A percentile compares a stretch with the other conserved stretches of the same genome.
Evolutionary conservation across 2,113 vertebrate species (phyloP).

Genomic region (Labeo catla): DNA sequence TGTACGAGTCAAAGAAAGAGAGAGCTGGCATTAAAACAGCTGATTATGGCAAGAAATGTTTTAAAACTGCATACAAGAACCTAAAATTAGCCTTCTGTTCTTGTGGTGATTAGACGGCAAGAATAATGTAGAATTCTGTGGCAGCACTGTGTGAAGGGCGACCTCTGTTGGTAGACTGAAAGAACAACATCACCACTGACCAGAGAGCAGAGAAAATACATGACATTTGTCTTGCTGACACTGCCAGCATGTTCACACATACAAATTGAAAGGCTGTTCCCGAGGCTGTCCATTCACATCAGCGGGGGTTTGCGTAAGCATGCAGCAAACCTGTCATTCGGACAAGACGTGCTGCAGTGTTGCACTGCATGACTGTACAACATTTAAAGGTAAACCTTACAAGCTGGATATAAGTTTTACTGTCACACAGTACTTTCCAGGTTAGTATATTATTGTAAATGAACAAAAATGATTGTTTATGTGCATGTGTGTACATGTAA

Average conservation of each 20-base stretch:
- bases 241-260: constrained; percentile 14
- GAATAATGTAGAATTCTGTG: not conserved
- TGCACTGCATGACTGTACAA: not conserved
- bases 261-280: not conserved
- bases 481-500: not conserved
- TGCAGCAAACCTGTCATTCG: not conserved
- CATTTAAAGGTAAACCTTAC: not conserved
- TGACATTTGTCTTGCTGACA: not conserved
- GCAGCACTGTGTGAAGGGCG: not conserved
- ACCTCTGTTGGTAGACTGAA: constrained; percentile 31
- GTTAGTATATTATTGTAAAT: not conserved
- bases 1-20: constrained; percentile 53
- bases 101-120: not conserved
- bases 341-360: not conserved
- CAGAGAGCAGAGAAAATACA: not conserved
- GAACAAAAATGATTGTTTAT: not conserved
- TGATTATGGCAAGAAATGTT: not conserved
- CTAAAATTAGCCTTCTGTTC: not conserved
- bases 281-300: not conserved
- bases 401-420: not conserved
- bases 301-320: not conserved
- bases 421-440: not conserved
- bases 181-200: not conserved
- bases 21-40: constrained; percentile 2
- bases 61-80: not conserved